These are phyloP conservation scores for Chascanopsetta lugubris DNA, from an alignment of 2,113 vertebrate genomes.

Conservation along the genomic window DNA sequence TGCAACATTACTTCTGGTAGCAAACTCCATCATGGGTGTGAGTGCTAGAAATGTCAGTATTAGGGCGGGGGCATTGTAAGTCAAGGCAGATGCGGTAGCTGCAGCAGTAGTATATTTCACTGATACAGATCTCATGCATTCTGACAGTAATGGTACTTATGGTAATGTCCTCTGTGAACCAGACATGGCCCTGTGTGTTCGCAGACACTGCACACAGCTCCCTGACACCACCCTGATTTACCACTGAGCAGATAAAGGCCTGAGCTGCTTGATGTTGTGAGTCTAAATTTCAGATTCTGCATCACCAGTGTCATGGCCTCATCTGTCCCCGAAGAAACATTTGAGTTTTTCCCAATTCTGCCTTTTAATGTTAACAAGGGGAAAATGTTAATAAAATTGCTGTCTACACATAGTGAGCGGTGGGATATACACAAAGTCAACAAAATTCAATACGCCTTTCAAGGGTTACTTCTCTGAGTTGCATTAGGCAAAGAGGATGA, in stretches of 20 bases:
- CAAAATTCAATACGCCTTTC: too few relatives aligned
- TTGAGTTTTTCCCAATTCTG: background rate
- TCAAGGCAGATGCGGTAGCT: conserved; percentile 58
- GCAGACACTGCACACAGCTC: conserved; percentile 52
- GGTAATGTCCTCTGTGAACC: conserved; percentile 71
- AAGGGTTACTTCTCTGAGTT: too few relatives aligned
- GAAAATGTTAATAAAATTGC: background rate
- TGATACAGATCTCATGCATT: conserved; percentile 68
- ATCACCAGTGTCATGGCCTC: conserved; percentile 10
- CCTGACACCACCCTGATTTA: conserved; percentile 63
- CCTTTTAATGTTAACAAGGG: background rate
- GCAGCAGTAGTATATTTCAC: conserved; percentile 61
- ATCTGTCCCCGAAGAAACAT: conserved; percentile 1
- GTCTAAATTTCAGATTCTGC: conserved; percentile 50
- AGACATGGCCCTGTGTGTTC: conserved; percentile 58
- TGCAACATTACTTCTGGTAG: conserved; percentile 49
- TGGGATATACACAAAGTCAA: too few relatives aligned
- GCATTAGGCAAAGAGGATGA: too few relatives aligned
- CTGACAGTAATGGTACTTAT: conserved; percentile 76
- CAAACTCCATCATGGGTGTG: conserved; percentile 45
- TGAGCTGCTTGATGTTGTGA: conserved; percentile 41
- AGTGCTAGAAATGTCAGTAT: conserved; percentile 58
- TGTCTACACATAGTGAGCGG: too few relatives aligned
- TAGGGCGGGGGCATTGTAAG: conserved; percentile 59
- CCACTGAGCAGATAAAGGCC: conserved; percentile 28